Evolutionary conservation across 2,113 vertebrate species (phyloP).

Genomic region (Motacilla alba): DNA sequence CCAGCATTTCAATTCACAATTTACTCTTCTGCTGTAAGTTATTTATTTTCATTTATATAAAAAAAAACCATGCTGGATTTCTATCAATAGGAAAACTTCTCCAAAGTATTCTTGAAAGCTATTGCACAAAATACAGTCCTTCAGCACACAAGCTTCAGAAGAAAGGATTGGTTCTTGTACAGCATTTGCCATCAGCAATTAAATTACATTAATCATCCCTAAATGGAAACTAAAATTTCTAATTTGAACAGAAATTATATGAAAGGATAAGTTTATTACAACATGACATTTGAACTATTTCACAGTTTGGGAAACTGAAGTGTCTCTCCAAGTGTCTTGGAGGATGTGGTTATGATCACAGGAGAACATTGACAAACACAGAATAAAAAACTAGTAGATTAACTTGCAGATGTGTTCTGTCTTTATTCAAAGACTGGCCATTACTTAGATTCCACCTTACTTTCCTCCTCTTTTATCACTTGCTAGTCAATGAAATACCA

Average conservation of each 20-base stretch:
- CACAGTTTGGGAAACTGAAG: background rate
- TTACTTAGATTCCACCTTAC: background rate
- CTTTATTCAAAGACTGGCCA: background rate
- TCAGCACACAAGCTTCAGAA: background rate
- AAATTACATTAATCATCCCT: background rate
- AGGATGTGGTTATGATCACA: background rate
- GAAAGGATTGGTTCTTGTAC: background rate
- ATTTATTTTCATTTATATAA: background rate
- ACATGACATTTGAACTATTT: background rate
- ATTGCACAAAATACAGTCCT: background rate
- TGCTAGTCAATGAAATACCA: slow-evolving; percentile 22
- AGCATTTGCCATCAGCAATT: background rate
- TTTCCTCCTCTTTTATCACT: background rate
- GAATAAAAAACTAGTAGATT: background rate
- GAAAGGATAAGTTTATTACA: background rate
- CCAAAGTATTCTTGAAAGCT: background rate
- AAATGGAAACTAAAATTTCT: background rate
- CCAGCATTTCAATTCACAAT: background rate
- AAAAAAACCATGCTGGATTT: background rate
- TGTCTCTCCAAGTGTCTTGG: background rate
- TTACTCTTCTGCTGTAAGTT: background rate
- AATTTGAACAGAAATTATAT: background rate
- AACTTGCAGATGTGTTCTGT: background rate
- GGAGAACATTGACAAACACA: background rate
- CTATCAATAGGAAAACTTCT: background rate